Percentiles rank a stretch among this genome's conserved stretches.
These are phyloP conservation scores for Sycophila texana DNA, from an alignment of 2,888 invertebrate species.

Conservation along the genomic window DNA sequence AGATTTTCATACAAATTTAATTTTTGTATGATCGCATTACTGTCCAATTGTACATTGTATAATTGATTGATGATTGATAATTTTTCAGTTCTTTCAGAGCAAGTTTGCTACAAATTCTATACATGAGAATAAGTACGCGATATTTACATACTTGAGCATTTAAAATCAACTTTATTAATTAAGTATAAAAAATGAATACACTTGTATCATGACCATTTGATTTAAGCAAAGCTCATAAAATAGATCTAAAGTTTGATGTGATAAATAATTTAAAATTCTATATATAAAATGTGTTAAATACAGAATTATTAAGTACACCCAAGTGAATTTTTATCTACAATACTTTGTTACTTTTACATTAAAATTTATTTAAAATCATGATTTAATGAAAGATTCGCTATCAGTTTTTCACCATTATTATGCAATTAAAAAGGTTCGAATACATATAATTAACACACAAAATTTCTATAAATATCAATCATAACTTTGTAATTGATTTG, in stretches of 20 bases:
- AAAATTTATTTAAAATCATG: slow-evolving; percentile 24
- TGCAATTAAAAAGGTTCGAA: slow-evolving; percentile 41
- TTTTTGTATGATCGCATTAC: not conserved
- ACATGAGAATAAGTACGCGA: slow-evolving; percentile 32
- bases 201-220: slow-evolving; percentile 54
- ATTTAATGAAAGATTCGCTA: slow-evolving; percentile 9
- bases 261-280: slow-evolving; percentile 39
- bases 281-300: slow-evolving; percentile 35
- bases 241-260: slow-evolving; percentile 25
- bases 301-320: slow-evolving; percentile 52
- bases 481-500: slow-evolving; percentile 21
- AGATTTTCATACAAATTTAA: slow-evolving; percentile 33
- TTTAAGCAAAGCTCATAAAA: slow-evolving; percentile 43
- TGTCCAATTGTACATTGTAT: not conserved
- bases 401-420: slow-evolving; percentile 32
- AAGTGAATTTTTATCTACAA: slow-evolving; percentile 22
- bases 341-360: slow-evolving; percentile 17
- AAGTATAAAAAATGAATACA: slow-evolving; percentile 32
- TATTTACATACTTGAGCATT: slow-evolving; percentile 39
- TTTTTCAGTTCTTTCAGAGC: slow-evolving; percentile 6
- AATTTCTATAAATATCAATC: slow-evolving; percentile 30
- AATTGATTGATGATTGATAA: slow-evolving; percentile 9
- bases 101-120: slow-evolving; percentile 15
- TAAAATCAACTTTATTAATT: slow-evolving; percentile 8
- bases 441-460: slow-evolving; percentile 39